A percentile compares a stretch with the other conserved stretches of the same genome.
Evolutionary conservation across 2,113 vertebrate species (phyloP).

Genomic region (Oostethus manadensis): DNA sequence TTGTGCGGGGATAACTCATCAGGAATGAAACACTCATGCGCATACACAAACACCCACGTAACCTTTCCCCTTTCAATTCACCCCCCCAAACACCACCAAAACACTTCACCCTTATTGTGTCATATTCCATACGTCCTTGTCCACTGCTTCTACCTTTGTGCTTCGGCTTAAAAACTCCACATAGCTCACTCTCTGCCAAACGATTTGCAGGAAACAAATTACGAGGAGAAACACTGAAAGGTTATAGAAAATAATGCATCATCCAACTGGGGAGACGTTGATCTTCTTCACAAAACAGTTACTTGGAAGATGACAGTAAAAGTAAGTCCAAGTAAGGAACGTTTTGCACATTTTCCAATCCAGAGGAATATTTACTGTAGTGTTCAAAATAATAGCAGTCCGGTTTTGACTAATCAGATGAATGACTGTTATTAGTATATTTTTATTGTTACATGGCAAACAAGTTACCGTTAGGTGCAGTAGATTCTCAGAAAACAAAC

Average conservation of each 20-base stretch:
- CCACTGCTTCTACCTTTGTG: constrained; percentile 31
- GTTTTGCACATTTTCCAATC: no score
- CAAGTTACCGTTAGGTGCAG: no score
- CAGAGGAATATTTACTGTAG: no score
- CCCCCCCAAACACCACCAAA: not conserved
- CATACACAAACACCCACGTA: constrained; percentile 43
- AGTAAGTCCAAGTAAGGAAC: no score
- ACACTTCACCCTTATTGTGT: constrained; percentile 30
- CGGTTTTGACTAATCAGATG: no score
- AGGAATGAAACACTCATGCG: constrained; percentile 38
- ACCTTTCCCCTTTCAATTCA: constrained; percentile 42
- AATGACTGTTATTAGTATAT: no score
- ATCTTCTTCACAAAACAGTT: no score
- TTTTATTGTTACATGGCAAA: no score
- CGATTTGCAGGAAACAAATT: constrained; percentile 27
- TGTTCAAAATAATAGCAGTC: no score
- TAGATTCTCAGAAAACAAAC: no score
- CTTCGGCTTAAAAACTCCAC: constrained; percentile 15
- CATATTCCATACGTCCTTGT: constrained; percentile 51
- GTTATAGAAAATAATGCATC: constrained; percentile 15
- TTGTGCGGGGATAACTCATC: constrained; percentile 45
- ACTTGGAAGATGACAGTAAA: no score
- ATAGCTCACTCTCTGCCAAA: constrained; percentile 24
- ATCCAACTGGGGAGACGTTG: no score
- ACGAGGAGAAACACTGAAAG: constrained; percentile 30